Evolutionary conservation across 2,113 vertebrate species (phyloP).

Genomic region (Phaetusa simplex): DNA sequence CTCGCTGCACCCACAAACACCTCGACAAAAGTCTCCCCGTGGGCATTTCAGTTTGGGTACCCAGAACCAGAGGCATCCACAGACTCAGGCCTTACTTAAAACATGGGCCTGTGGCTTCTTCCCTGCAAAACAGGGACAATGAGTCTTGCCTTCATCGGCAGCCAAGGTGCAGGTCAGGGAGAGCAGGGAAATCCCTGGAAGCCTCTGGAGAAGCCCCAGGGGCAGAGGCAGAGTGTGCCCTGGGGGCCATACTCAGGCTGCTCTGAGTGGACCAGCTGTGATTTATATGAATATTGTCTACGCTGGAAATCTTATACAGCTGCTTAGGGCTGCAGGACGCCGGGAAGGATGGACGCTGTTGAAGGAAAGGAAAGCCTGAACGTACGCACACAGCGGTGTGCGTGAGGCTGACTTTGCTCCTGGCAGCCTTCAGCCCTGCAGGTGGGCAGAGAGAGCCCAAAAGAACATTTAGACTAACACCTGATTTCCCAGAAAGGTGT

Average conservation of each 20-base stretch:
- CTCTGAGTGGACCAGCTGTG: neutral
- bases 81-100: neutral
- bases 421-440: neutral
- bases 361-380: neutral
- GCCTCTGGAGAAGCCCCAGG: neutral
- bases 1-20: neutral
- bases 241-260: rapidly evolving
- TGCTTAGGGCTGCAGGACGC: neutral
- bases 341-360: neutral
- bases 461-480: neutral
- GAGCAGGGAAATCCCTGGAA: neutral
- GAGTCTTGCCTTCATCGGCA: neutral
- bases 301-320: neutral
- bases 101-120: neutral
- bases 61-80: neutral
- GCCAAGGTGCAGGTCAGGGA: neutral
- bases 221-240: neutral
- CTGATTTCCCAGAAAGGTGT: neutral
- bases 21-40: rapidly evolving
- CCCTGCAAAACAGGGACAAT: neutral
- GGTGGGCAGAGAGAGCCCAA: neutral
- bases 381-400: neutral
- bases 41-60: neutral
- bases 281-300: neutral
- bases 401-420: neutral